Evolutionary conservation across 1,140 invertebrate species (phyloP).

Genomic region (Andricus grossulariae): DNA sequence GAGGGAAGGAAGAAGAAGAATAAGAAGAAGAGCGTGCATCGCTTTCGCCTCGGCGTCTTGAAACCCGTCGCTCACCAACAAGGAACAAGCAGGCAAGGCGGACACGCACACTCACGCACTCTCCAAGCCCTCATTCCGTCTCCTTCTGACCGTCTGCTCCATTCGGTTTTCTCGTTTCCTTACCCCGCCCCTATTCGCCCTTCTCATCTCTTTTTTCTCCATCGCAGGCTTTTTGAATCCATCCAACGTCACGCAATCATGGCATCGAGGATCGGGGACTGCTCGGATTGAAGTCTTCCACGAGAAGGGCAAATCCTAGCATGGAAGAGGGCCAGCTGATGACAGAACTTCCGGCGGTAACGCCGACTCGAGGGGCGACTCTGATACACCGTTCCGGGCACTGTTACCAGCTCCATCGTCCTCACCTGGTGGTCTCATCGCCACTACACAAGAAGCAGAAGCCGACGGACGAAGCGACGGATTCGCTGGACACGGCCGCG

Average conservation of each 20-base stretch:
- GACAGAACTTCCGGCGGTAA: slow-evolving; percentile 72
- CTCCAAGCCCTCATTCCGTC: slow-evolving; percentile 28
- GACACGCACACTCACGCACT: slow-evolving; percentile 29
- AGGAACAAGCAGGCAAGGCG: slow-evolving; percentile 13
- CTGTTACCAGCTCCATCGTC: slow-evolving; percentile 72
- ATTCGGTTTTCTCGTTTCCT: neutral
- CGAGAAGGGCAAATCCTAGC: slow-evolving; percentile 41
- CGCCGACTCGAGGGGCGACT: slow-evolving; percentile 65
- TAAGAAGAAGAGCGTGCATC: slow-evolving; percentile 4
- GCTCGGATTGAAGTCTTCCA: neutral
- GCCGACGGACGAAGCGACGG: slow-evolving; percentile 59
- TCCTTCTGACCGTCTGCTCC: slow-evolving; percentile 8
- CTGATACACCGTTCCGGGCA: slow-evolving; percentile 70
- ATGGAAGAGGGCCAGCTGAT: slow-evolving; percentile 69
- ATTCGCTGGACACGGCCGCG: slow-evolving; percentile 73
- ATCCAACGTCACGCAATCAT: neutral
- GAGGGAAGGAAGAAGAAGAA: neutral
- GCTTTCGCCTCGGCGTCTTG: slow-evolving; percentile 26
- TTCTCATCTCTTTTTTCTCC: neutral
- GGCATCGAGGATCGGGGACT: neutral
- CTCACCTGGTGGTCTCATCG: slow-evolving; percentile 68
- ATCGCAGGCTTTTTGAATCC: neutral
- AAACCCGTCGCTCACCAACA: slow-evolving; percentile 30
- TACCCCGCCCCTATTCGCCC: slow-evolving; percentile 21
- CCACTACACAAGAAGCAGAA: slow-evolving; percentile 65